These are phyloP conservation scores for Catocala fraxini DNA, from an alignment of 2,888 invertebrate species.

Conservation along the genomic window DNA sequence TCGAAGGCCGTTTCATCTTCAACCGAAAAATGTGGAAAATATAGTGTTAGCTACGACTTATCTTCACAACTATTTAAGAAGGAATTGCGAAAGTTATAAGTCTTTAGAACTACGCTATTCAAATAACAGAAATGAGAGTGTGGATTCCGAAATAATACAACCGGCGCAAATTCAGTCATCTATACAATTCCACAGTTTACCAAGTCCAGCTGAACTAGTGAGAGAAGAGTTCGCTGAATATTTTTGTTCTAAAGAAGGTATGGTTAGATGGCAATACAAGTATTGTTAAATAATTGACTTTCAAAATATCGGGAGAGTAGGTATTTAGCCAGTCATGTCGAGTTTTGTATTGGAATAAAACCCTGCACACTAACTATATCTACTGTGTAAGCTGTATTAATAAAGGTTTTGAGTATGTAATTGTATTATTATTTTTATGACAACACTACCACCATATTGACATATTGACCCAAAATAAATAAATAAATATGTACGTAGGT, in stretches of 20 bases:
- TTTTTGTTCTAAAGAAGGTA: constrained; percentile 43
- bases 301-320: constrained; percentile 18
- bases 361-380: constrained; percentile 23
- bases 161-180: constrained; percentile 37
- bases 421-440: constrained; percentile 29
- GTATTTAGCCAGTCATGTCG: constrained; percentile 11
- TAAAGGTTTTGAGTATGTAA: constrained; percentile 30
- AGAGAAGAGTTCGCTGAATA: constrained; percentile 44
- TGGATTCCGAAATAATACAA: constrained; percentile 38
- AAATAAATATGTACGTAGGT: constrained; percentile 22
- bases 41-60: constrained; percentile 40
- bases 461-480: constrained; percentile 10
- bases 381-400: constrained; percentile 35
- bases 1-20: constrained; percentile 41
- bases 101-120: constrained; percentile 36
- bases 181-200: constrained; percentile 36
- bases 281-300: constrained; percentile 28
- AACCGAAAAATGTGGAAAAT: constrained; percentile 24
- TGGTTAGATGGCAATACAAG: constrained; percentile 40
- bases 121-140: constrained; percentile 38
- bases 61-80: constrained; percentile 44
- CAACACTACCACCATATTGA: constrained; percentile 19
- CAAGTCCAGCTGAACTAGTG: constrained; percentile 35
- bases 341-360: constrained; percentile 26
- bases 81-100: constrained; percentile 39